These are phyloP conservation scores for Actinia equina DNA, from an alignment of 64 coral and sea anemone species.

Conservation along the genomic window DNA sequence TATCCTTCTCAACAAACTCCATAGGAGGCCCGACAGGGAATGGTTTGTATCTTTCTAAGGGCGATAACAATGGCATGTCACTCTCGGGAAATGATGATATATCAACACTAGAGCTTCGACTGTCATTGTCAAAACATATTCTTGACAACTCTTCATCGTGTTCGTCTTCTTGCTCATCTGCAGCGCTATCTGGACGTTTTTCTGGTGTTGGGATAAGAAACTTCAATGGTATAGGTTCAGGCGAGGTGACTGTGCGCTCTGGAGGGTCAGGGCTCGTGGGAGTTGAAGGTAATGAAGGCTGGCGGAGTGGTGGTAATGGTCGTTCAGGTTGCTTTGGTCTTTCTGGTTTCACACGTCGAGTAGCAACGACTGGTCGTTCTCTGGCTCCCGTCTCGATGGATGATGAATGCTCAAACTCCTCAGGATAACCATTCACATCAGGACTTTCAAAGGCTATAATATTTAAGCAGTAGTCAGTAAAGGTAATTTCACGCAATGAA, in stretches of 20 bases:
- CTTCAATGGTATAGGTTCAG: slow-evolving; percentile 14
- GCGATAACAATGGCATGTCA: background rate
- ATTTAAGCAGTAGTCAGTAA: too few species aligned
- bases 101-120: slow-evolving; percentile 26
- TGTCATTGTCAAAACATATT: slow-evolving; percentile 11
- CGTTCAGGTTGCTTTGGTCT: background rate
- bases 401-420: background rate
- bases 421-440: background rate
- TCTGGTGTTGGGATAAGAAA: slow-evolving; percentile 21
- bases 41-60: slow-evolving; percentile 11
- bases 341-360: background rate
- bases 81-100: background rate
- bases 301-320: background rate
- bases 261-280: background rate
- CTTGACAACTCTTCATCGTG: background rate
- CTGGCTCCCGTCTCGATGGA: background rate
- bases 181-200: background rate
- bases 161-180: background rate
- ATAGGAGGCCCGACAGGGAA: background rate
- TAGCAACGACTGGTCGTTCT: background rate
- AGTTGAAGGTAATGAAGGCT: background rate
- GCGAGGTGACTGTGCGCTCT: background rate
- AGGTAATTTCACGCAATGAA: too few species aligned
- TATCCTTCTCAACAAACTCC: background rate
- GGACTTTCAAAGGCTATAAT: background rate